Percentiles rank a stretch among this genome's conserved stretches.
Conservation (phyloP, 2,888 invertebrate genomes). For the Zele albiditarsus region DNA sequence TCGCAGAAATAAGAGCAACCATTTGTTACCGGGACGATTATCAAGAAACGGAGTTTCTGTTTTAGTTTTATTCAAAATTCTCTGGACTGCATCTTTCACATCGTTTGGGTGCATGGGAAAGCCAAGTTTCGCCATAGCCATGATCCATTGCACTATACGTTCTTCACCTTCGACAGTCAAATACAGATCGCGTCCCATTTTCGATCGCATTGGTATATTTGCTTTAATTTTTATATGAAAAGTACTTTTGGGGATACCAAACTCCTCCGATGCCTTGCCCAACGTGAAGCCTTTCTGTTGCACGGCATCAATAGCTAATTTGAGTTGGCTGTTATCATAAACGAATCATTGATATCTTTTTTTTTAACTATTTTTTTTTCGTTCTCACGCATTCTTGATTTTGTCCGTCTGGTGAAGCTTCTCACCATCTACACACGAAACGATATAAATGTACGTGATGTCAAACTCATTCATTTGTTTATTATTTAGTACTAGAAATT, state of each 20-base stretch:
- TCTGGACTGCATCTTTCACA: too few relatives aligned
- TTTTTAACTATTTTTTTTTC: not conserved
- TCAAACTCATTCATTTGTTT: too few relatives aligned
- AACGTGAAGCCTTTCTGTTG: not conserved
- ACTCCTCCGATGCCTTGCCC: not conserved
- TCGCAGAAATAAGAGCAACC: slow-evolving; percentile 57
- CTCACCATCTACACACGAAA: not conserved
- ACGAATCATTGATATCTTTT: not conserved
- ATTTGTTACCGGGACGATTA: slow-evolving; percentile 56
- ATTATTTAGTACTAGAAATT: too few relatives aligned
- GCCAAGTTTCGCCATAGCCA: too few relatives aligned
- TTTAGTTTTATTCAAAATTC: too few relatives aligned
- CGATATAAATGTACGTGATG: not conserved
- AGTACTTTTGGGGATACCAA: not conserved
- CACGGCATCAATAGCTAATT: not conserved
- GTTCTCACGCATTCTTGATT: not conserved
- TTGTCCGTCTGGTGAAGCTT: not conserved
- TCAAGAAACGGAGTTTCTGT: slow-evolving; percentile 54
- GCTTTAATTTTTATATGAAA: not conserved
- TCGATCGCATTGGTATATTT: not conserved
- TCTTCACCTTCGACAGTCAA: not conserved
- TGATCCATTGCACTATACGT: too few relatives aligned
- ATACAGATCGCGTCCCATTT: not conserved
- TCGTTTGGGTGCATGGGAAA: too few relatives aligned
- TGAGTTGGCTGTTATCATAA: not conserved